A percentile compares a stretch with the other conserved stretches of the same genome.
phyloP scores from a whole-genome alignment of 1,140 invertebrate species.

The Calephelis nemesis region DNA sequence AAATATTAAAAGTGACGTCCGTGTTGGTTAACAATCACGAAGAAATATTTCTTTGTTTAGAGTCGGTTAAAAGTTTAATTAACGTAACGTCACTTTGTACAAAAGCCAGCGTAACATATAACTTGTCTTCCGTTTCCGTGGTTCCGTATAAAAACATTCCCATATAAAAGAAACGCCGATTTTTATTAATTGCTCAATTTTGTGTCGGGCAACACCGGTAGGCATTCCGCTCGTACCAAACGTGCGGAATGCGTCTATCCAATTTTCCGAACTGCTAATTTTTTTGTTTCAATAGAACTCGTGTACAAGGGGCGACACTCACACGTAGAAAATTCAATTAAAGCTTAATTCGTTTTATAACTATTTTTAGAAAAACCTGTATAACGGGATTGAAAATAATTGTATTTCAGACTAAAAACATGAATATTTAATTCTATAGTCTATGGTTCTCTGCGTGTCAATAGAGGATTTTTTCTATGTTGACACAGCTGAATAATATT shows the following conservation, averaged over 20 bases:
- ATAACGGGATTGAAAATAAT: conserved; percentile 19
- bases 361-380: conserved; percentile 8
- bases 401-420: conserved; percentile 22
- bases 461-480: conserved; percentile 6
- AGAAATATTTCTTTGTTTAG: too few species aligned
- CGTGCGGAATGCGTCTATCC: conserved; percentile 15
- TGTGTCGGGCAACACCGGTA: conserved; percentile 2
- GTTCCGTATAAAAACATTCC: conserved; percentile 11
- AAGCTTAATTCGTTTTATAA: conserved; percentile 26
- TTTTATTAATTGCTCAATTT: conserved; percentile 17
- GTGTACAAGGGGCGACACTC: conserved; percentile 19
- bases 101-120: not conserved
- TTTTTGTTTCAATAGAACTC: conserved; percentile 17
- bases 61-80: too few species aligned
- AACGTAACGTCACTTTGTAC: not conserved
- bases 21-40: too few species aligned
- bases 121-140: conserved; percentile 2
- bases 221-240: conserved; percentile 13
- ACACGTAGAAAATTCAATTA: conserved; percentile 29
- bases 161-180: conserved; percentile 11
- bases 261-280: conserved; percentile 18
- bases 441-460: conserved; percentile 14
- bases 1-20: too few species aligned
- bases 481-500: not conserved
- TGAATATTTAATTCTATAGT: conserved; percentile 29